Evolutionary conservation across 2,888 invertebrate genomes (phyloP), one percentile per base, ranked within the genome.

Genomic region (Pandemis corylana): DNA sequence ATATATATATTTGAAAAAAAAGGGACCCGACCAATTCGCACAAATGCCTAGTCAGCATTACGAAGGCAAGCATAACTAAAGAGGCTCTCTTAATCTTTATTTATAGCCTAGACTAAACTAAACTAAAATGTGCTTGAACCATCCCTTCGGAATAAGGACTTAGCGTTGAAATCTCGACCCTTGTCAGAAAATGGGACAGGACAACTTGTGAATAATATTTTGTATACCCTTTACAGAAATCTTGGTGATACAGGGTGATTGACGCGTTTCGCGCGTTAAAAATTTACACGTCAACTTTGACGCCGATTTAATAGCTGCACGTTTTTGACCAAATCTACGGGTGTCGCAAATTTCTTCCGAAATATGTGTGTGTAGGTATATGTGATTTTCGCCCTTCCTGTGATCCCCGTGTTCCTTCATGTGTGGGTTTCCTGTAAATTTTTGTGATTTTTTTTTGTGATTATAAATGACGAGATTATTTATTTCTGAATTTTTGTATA

Each of bases 201-300:
- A 53, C 64, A 66, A 73, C 15, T 74, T 67, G 53, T 46, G 70
- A 71, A 71, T 75, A 71, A 75, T 75, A 75, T 75, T 67, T 75
- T 75, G 71, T 67, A 67, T 66, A 75, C 59, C 65, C 62, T 53
- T 71, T 75, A 66, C 66, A 46, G 70, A 62, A 67, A 75, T 75
- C 66, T 71, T 56, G 41, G 62, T 61, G 67, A 63, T 66, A 71
- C 41, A 5, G 66, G 44, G 44, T 74, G 74, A 70, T 62, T 70
- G 74, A 70, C 74, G 70, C 10, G 10, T 66, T 70, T 41, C 12
- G 28, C 36, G 66, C 49, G 20, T 68, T 69, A 53, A 69, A 74
- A 64, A 69, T 36, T 59, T 20, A 42, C 51, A 13, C 41, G 41
- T 63, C 41, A 51, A 36, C 2, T 66, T 51, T 64, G 20, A 64